Conservation (phyloP, 2,888 invertebrate species). For the Geophilus truncorum region DNA sequence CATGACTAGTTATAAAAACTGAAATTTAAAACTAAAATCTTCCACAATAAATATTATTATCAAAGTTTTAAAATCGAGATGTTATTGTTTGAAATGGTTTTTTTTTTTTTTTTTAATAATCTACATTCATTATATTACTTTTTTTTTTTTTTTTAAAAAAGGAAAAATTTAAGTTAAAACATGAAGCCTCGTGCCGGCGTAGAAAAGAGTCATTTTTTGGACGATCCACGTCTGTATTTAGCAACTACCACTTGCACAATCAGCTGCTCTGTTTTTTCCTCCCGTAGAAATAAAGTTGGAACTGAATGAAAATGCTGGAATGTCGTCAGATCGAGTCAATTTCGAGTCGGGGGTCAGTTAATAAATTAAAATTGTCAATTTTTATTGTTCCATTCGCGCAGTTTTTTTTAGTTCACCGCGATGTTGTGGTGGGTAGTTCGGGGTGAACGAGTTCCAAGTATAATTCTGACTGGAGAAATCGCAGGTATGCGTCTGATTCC, state of each 20-base stretch:
- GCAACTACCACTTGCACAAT: neutral
- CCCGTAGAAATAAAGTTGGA: neutral
- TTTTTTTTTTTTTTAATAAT: too few species aligned
- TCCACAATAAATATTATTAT: neutral
- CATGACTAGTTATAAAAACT: neutral
- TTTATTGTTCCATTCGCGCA: neutral
- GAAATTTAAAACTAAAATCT: neutral
- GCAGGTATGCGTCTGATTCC: slow-evolving; percentile 55
- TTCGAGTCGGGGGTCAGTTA: neutral
- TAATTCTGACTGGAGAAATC: slow-evolving; percentile 54
- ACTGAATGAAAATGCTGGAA: slow-evolving; percentile 8
- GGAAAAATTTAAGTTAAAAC: neutral
- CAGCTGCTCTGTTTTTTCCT: neutral
- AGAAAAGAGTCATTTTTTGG: neutral
- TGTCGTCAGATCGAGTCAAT: neutral
- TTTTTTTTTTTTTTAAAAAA: neutral
- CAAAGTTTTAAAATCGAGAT: neutral
- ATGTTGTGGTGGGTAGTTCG: slow-evolving; percentile 39
- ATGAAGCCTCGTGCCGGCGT: neutral
- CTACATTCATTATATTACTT: neutral
- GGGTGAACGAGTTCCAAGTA: slow-evolving; percentile 50
- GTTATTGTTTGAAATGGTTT: neutral
- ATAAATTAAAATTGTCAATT: slow-evolving; percentile 14
- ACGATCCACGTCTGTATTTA: neutral
- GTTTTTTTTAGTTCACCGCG: slow-evolving; percentile 4